These are phyloP conservation scores for Nemurella pictetii DNA, from an alignment of 2,888 invertebrate genomes.

Conservation along the genomic window DNA sequence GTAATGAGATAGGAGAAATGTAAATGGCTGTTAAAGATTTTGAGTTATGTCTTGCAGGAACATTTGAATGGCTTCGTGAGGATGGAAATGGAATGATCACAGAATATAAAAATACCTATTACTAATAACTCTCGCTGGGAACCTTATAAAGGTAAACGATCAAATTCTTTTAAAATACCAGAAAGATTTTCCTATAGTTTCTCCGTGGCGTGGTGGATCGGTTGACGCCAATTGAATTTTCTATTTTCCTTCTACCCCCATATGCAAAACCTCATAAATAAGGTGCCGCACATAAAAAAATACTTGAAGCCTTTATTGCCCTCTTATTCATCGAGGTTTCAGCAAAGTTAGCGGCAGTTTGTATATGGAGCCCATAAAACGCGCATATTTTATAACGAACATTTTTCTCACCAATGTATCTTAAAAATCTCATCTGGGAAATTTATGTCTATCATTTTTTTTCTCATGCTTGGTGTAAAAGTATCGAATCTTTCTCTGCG, in stretches of 20 bases:
- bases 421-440: constrained; percentile 10
- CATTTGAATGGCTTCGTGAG: background rate
- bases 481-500: background rate
- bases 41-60: background rate
- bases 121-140: background rate
- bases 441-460: constrained; percentile 17
- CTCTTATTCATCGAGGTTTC: constrained; percentile 19
- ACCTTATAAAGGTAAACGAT: background rate
- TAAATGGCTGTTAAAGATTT: background rate
- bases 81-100: background rate
- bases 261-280: background rate
- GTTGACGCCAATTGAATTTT: background rate
- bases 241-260: background rate
- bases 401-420: constrained; percentile 20
- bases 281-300: constrained; percentile 19
- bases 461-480: background rate
- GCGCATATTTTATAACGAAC: constrained; percentile 15
- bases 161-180: constrained; percentile 1
- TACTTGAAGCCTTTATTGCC: constrained; percentile 24
- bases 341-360: constrained; percentile 21
- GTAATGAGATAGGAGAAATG: background rate
- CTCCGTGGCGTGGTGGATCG: background rate
- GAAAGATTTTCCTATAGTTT: background rate
- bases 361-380: constrained; percentile 22
- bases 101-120: background rate